phyloP scores from a whole-genome alignment of 2,797 vertebrate species.

The Phrynocephalus guinanensis region DNA sequence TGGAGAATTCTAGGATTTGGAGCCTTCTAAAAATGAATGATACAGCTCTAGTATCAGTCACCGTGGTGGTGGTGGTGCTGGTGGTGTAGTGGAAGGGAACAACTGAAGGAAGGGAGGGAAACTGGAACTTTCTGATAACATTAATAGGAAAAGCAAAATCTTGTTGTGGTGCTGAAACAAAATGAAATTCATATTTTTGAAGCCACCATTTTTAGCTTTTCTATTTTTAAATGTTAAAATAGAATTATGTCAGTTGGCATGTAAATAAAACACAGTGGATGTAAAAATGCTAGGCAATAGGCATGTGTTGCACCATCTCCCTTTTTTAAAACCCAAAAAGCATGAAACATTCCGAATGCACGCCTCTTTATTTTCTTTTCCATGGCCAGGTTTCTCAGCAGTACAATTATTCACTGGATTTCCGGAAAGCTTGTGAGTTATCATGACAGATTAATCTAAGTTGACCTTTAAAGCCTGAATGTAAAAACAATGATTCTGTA shows the following conservation, averaged over 20 bases:
- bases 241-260: background rate
- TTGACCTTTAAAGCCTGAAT: constrained; percentile 21
- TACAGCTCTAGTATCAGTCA: background rate
- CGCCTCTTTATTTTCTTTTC: background rate
- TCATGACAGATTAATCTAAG: constrained; percentile 20
- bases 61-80: background rate
- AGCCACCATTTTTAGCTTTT: background rate
- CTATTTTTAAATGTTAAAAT: background rate
- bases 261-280: background rate
- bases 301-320: background rate
- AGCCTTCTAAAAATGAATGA: no score
- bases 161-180: background rate
- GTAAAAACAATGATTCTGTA: background rate
- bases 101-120: background rate
- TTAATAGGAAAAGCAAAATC: background rate
- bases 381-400: background rate
- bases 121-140: background rate
- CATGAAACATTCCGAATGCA: background rate
- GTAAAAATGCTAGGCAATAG: background rate
- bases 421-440: background rate
- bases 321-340: no score
- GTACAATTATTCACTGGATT: constrained; percentile 14
- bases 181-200: constrained; percentile 4
- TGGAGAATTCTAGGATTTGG: no score
- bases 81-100: background rate